Base-by-base conservation (phyloP, 2,797 vertebrate species). In the Halcyon badia region DNA sequence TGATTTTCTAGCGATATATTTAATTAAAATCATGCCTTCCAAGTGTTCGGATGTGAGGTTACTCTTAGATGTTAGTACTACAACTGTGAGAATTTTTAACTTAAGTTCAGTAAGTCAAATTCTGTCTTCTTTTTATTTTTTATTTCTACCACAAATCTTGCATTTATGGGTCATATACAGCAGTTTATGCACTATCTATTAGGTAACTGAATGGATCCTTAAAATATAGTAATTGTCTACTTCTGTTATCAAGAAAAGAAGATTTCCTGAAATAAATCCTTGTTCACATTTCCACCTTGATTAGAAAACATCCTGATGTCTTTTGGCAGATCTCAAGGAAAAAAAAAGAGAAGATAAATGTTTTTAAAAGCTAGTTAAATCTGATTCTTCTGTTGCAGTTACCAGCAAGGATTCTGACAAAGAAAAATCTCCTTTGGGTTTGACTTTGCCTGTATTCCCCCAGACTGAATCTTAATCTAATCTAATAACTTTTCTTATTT, bases 91-190 rank as follows among this genome's bases (percentile, higher is more conserved):
- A 90, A 71, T 57, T 83, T 95, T 90, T 58, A 88, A 31, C 41
- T 10, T 78, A 72, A 78, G 89, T 81, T 91, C 42, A 71, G 0
- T 56, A 89, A 71, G 54, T 78, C 79, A 91, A 2, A n/a, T 71
- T 78, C 11, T 58, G 28, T 69, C 37, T 57, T 70, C 44, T 64
- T 83, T 61, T 11, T 9, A 21, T 58, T 62, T 97, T 92, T 93
- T 88, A 83, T 91, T 91, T 72, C 71, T 87, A 52, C 21, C 33
- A 79, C 46, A 91, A 60, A 87, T 91, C 39, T 65, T 86, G 9
- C 1, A 1, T 41, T 86, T 90, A 51, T 70, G 46, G 66, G 14
- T 58, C 62, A 82, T 86, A 86, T 39, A 70, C 6, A 79, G 5
- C 77, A 82, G 35, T 86, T 92, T 89, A 72, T 91, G 70, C 19